A percentile compares a stretch with the other conserved stretches of the same genome.
Evolutionary conservation across 1,140 invertebrate species (phyloP).

Genomic region (Liolophura sinensis): DNA sequence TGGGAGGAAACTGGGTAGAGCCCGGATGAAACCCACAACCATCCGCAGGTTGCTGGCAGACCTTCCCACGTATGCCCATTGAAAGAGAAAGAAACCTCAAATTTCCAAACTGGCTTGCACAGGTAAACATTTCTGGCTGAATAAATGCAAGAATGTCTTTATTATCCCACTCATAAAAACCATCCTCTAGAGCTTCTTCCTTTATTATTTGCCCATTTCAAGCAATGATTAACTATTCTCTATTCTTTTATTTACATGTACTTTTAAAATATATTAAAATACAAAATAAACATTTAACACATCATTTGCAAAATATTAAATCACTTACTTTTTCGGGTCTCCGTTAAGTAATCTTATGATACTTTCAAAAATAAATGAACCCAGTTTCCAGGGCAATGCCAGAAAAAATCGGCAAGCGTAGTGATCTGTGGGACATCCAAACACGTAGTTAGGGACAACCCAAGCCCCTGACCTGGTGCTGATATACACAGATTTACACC

Average conservation of each 20-base stretch:
- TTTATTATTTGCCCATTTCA: too few relatives aligned
- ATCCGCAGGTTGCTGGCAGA: too few relatives aligned
- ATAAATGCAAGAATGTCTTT: too few relatives aligned
- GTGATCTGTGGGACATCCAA: conserved; percentile 45
- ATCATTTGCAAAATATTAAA: not conserved
- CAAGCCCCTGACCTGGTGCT: conserved; percentile 53
- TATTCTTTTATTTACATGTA: too few relatives aligned
- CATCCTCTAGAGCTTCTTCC: too few relatives aligned
- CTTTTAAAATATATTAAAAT: too few relatives aligned
- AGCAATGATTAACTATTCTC: too few relatives aligned
- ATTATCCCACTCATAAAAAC: too few relatives aligned
- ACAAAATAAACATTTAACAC: conserved; percentile 1
- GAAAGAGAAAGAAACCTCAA: too few relatives aligned
- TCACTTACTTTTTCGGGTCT: conserved; percentile 41
- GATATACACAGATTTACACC: conserved; percentile 46
- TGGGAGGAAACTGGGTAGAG: not conserved
- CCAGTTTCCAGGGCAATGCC: conserved; percentile 38
- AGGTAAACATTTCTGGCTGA: too few relatives aligned
- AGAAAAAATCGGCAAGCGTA: conserved; percentile 49
- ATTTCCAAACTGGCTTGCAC: too few relatives aligned
- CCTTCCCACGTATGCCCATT: too few relatives aligned
- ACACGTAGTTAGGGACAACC: conserved; percentile 53
- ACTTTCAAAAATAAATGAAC: conserved; percentile 37
- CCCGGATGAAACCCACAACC: not conserved
- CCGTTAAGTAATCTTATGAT: conserved; percentile 42